Base-by-base conservation (phyloP, 2,113 vertebrate species). In the Alouatta palliata region DNA sequence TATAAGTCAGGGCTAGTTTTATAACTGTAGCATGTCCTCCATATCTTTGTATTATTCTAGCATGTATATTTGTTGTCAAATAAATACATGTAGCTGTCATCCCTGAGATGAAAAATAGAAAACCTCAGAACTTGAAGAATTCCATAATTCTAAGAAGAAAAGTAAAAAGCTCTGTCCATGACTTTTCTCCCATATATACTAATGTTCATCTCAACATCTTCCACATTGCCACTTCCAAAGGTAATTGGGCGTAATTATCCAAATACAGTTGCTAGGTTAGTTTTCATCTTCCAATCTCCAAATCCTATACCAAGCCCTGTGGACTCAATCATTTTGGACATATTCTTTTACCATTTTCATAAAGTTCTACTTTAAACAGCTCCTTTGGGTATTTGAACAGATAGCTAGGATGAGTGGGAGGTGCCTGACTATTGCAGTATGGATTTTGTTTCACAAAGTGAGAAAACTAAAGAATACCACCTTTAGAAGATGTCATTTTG, bases 181-280 rank as follows among this genome's bases (percentile, higher is more conserved):
- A 6, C 25, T 7, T 16, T 47, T 23, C 32, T n/a, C n/a, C 43
- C 25, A 7, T 4, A 5, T 17, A 17, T 3, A n/a, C 8, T 3
- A 21, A 9, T 20, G 2, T 6, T 8, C 2, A n/a, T 9, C 25
- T 45, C 56, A 49, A 25, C 2, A 40, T n/a, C 83, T 40, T 45
- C 52, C 19, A 20, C 25, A 32, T 1, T 17, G 16, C 19, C 68
- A 23, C 23, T 76, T 54, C 40, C 30, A 45, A 68, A 76, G 20
- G 23, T 45, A 30, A 19, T 3, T 14, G 35, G 49, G 8, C 17
- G 56, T 43, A 52, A 61, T 37, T 40, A 45, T 27, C 19, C 32
- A 43, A 32, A 68, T 23, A 37, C 0, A 37, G 9, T 32, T 64
- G 9, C 23, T 17, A 37, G 49, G 37, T 40, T 54, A 25, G 45